These are phyloP conservation scores for Climacteris rufus DNA, from an alignment of 2,113 vertebrate genomes.

Conservation along the genomic window DNA sequence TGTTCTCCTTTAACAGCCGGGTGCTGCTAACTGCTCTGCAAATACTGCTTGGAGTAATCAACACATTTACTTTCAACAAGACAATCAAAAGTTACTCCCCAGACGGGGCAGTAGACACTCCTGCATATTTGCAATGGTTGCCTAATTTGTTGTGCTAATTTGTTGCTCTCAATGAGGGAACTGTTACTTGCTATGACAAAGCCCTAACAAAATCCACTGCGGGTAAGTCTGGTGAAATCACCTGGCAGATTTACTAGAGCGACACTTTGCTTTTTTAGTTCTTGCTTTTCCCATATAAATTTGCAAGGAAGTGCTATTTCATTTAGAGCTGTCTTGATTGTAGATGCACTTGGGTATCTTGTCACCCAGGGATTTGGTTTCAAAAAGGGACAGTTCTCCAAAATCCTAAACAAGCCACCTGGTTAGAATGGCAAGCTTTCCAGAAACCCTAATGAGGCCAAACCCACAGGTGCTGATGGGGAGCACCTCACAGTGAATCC, in stretches of 20 bases:
- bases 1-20: neutral
- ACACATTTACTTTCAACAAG: neutral
- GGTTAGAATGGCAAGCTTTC: neutral
- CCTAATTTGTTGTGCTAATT: neutral
- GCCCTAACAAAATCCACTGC: neutral
- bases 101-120: neutral
- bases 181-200: neutral
- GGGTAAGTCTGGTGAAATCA: neutral
- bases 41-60: neutral
- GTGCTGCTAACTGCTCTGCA: neutral
- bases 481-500: neutral
- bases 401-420: neutral
- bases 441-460: neutral
- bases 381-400: neutral
- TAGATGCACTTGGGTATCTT: neutral
- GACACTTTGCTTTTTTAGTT: neutral
- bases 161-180: neutral
- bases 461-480: neutral
- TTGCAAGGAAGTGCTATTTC: neutral
- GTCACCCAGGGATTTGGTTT: neutral
- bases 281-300: neutral
- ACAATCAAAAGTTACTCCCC: neutral
- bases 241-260: neutral
- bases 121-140: neutral
- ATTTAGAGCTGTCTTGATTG: neutral